Conservation (phyloP, 2,113 vertebrate genomes). For the Centropus bengalensis region DNA sequence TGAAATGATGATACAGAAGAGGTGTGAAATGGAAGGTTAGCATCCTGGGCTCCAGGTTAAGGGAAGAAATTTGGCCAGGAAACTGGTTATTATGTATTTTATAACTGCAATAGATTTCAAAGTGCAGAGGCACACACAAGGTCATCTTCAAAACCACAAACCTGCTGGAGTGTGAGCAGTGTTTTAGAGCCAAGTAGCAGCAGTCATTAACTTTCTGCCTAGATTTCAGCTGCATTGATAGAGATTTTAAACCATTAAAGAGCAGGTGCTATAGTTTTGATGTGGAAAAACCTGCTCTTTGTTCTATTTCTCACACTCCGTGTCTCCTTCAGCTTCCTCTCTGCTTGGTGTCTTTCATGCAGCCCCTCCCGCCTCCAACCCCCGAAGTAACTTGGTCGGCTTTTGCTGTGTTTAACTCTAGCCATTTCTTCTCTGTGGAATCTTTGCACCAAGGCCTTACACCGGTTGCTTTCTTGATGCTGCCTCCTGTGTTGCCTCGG, state of each 20-base stretch:
- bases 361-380: not conserved
- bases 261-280: not conserved
- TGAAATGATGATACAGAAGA: accelerated
- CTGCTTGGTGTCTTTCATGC: too few species aligned
- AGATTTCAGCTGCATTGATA: not conserved
- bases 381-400: not conserved
- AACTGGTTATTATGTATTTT: not conserved
- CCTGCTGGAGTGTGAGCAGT: not conserved
- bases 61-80: not conserved
- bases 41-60: not conserved
- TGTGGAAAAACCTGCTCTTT: not conserved
- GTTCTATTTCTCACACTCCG: not conserved
- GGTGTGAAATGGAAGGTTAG: not conserved
- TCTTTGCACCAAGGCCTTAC: not conserved
- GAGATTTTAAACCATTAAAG: not conserved
- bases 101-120: not conserved
- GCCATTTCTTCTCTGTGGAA: not conserved
- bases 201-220: not conserved
- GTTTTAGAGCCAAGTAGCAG: not conserved
- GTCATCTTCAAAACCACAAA: not conserved
- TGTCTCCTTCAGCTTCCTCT: not conserved
- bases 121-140: accelerated
- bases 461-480: not conserved
- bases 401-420: not conserved
- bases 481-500: not conserved